phyloP scores from a whole-genome alignment of 92 coral and sea anemone species.

The Desmophyllum pertusum region DNA sequence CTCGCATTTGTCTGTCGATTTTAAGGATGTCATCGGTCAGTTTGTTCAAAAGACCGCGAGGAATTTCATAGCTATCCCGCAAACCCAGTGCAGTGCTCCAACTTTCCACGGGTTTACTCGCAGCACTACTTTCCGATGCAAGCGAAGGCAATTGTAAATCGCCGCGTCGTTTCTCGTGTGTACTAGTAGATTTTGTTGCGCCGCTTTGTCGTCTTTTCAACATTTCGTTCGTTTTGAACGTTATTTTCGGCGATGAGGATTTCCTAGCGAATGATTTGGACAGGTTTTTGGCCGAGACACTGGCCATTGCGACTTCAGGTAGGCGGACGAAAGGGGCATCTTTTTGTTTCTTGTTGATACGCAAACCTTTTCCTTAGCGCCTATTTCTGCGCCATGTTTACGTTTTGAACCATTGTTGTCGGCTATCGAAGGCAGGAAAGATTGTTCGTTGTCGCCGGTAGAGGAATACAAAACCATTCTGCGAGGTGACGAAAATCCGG shows the following conservation, averaged over 20 bases:
- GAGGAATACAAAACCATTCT: conserved; percentile 17
- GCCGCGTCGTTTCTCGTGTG: background rate
- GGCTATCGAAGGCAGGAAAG: conserved; percentile 30
- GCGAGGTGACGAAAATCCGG: conserved; percentile 11
- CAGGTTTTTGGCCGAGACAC: background rate
- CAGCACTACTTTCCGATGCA: background rate
- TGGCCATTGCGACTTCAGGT: conserved; percentile 17
- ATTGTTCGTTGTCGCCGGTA: background rate
- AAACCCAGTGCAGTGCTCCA: conserved; percentile 37
- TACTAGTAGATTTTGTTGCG: background rate
- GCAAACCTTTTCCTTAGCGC: background rate
- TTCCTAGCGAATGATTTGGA: conserved; percentile 2
- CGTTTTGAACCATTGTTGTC: background rate
- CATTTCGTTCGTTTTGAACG: background rate
- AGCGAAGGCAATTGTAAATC: conserved; percentile 23
- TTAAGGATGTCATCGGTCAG: conserved; percentile 40
- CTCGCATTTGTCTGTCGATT: conserved; percentile 47
- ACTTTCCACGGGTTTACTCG: background rate
- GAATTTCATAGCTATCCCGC: conserved; percentile 37
- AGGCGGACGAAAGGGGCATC: background rate
- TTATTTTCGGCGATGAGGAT: background rate
- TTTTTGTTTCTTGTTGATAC: background rate
- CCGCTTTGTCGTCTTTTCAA: background rate
- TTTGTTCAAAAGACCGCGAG: conserved; percentile 33
- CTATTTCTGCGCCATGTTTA: background rate